Evolutionary conservation across 2,888 invertebrate species (phyloP), one percentile per base, ranked within the genome.

Genomic region (Eupithecia pulchellata): DNA sequence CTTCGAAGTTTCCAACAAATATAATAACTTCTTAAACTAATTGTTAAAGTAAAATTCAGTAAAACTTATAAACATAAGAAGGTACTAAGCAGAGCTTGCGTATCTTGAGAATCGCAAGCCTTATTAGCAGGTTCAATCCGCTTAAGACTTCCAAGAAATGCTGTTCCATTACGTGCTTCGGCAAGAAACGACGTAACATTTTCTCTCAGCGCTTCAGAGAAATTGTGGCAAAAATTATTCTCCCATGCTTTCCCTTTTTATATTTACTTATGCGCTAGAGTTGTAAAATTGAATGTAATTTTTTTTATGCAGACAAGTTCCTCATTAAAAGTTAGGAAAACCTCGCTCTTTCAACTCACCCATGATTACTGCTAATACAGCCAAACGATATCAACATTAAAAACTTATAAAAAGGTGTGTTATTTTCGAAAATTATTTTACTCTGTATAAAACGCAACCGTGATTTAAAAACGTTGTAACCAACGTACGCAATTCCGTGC

Each of bases 121-220:
- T 60, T 64, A 64, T 68, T 57, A 64, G 52, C 36, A 32, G 62
- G 58, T 32, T 25, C 36, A 68, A 68, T 39, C 68, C 36, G 55
- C 64, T 64, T 60, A 69, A 47, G 14, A 27, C 58, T 69, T 52
- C 42, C 30, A 64, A 64, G 64, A 58, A 39, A 29, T 58, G 25
- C 25, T 32, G 14, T 47, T 47, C 8, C 20, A 52, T 64, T 64
- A 42, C 20, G 47, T 14, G 30, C 20, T 63, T 57, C 57, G n/a
- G n/a, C n/a, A n/a, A n/a, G n/a, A n/a, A n/a, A n/a, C n/a, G n/a
- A 58, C 58, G 32, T n/a, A 32, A 58, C n/a, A n/a, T 58, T 30
- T 58, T 29, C 30, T 30, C 29, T 14, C 8, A 9, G 5, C 2
- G 4, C 29, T 57, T 30, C 29, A n/a, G n/a, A 20, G 32, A 32